Percentiles rank a stretch among this genome's conserved stretches.
Conservation (phyloP, 2,888 invertebrate species). For the Entomobrya proxima region DNA sequence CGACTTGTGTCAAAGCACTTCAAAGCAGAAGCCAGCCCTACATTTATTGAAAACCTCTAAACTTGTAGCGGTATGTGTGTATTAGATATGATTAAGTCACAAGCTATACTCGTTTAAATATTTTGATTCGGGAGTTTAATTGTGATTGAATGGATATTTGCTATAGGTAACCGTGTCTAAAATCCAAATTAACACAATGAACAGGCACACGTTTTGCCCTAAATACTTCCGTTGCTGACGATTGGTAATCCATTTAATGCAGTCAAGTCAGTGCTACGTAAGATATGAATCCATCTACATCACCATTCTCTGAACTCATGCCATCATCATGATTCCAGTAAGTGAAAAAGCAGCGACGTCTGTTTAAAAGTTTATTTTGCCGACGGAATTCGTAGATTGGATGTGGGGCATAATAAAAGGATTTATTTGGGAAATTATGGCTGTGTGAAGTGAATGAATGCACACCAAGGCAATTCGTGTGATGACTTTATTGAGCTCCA, state of each 20-base stretch:
- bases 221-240: slow-evolving; percentile 17
- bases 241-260: background rate
- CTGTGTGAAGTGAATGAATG: slow-evolving; percentile 48
- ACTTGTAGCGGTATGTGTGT: too few species aligned
- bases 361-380: background rate
- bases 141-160: background rate
- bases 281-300: background rate
- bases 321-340: slow-evolving; percentile 2
- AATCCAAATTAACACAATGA: background rate
- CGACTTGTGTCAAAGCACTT: too few species aligned
- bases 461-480: slow-evolving; percentile 35
- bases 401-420: slow-evolving; percentile 32
- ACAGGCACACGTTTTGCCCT: background rate
- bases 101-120: background rate
- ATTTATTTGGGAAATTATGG: slow-evolving; percentile 44
- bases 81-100: background rate
- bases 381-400: slow-evolving; percentile 37
- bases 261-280: background rate
- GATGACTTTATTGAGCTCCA: slow-evolving; percentile 47
- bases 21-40: background rate
- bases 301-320: background rate
- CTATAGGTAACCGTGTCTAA: background rate
- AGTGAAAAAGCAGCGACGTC: too few species aligned
- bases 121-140: too few species aligned
- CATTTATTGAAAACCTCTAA: background rate